Evolutionary conservation across 1,140 invertebrate species (phyloP), one percentile per base, ranked within the genome.

Genomic region (Plodia interpunctella): DNA sequence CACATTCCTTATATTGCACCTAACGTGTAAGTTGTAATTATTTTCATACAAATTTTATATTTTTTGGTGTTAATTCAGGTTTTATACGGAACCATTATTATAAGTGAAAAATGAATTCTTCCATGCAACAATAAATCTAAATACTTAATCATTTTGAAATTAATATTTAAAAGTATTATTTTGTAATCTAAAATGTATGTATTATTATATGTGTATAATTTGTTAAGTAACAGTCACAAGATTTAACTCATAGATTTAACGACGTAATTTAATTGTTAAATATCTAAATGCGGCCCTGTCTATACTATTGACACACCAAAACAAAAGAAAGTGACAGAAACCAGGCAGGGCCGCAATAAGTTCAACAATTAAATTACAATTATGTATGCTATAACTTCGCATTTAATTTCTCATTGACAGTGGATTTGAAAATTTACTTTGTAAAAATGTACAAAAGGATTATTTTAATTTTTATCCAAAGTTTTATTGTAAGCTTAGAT

Each of bases 401-500:
- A 80, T 84, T 79, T 82, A 78, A 70, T 79, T 77, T 63, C 57
- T 63, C 57, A 74, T 74, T 76, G 61, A 63, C 75, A 80, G 77
- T 77, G 66, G 70, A 71, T 64, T 65, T 70, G 66, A 71, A 60
- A 69, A 63, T 72, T 79, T 81, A 77, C 65, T 78, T 84, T 88
- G 83, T 85, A 88, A 85, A 87, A 88, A 85, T 88, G 85, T 88
- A 88, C 77, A 88, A 85, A 86, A 76, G 63, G 78, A 77, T 83
- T 83, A 83, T 81, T 81, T 80, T 81, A 85, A 83, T 83, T 83
- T 72, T 82, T 84, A 87, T 88, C 86, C 86, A 88, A 88, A 88
- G 86, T 88, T 88, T 80, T 85, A 82, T 78, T 83, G 71, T 88
- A 88, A 88, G 86, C 70, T 81, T 84, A 88, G 86, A 88, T 88